Evolutionary conservation across 2,888 invertebrate species (phyloP).

Genomic region (Thereva unica): DNA sequence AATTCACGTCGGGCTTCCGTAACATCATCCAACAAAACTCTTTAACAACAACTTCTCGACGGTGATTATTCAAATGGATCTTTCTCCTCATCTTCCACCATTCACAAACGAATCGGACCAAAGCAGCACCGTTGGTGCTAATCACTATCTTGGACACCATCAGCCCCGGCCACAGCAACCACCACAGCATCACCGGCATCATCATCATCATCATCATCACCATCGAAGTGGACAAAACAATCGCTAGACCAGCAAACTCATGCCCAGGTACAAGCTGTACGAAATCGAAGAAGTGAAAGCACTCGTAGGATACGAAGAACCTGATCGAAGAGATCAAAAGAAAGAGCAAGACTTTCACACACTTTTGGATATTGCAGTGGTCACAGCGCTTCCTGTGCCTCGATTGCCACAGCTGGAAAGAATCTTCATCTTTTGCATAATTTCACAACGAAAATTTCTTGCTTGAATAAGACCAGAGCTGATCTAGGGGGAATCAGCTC

Average conservation of each 20-base stretch:
- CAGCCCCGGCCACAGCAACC: neutral
- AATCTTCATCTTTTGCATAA: conserved; percentile 31
- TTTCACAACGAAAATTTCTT: conserved; percentile 31
- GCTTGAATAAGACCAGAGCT: conserved; percentile 30
- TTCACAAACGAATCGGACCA: neutral
- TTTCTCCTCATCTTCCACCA: conserved; percentile 8
- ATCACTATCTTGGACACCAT: conserved; percentile 19
- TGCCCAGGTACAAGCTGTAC: conserved; percentile 27
- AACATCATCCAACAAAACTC: conserved; percentile 4
- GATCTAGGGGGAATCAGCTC: conserved; percentile 19
- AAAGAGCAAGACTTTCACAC: conserved; percentile 9
- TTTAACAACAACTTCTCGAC: conserved; percentile 2
- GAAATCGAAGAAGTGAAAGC: conserved; percentile 22
- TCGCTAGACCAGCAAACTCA: neutral
- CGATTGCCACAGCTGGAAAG: neutral
- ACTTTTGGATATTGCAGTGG: conserved; percentile 13
- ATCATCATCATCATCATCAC: no score
- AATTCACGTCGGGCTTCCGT: conserved; percentile 14
- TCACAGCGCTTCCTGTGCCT: no score
- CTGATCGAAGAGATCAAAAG: conserved; percentile 11
- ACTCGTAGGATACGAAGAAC: neutral
- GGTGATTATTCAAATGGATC: conserved; percentile 16
- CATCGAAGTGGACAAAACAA: conserved; percentile 15
- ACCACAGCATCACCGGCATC: no score
- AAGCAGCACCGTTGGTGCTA: neutral